phyloP scores from a whole-genome alignment of 2,797 vertebrate genomes.

The Cynopterus sphinx region DNA sequence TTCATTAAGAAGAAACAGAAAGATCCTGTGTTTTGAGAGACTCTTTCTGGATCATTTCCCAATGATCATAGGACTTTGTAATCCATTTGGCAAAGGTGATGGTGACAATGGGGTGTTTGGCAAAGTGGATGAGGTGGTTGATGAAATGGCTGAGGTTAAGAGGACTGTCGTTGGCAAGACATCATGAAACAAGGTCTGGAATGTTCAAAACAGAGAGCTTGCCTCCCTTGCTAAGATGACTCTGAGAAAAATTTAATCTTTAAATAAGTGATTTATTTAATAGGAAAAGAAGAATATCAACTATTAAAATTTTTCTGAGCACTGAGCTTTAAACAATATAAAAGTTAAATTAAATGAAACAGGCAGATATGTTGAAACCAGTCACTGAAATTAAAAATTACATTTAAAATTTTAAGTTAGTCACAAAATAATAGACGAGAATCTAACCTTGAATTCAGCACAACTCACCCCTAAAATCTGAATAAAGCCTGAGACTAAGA shows the following conservation, averaged over 20 bases:
- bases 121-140: slow-evolving; percentile 31
- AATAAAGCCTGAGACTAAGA: not conserved
- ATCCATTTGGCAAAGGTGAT: slow-evolving; percentile 61
- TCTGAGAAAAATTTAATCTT: not conserved
- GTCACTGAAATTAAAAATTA: slow-evolving; percentile 32
- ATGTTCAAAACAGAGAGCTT: not conserved
- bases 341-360: not conserved
- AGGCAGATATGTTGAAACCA: slow-evolving; percentile 29
- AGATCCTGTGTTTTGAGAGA: slow-evolving; percentile 52
- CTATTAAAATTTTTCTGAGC: slow-evolving; percentile 40
- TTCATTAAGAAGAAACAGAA: slow-evolving; percentile 62
- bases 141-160: not conserved
- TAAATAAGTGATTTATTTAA: not conserved
- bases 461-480: not conserved
- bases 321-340: not conserved
- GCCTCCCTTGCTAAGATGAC: not conserved
- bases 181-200: slow-evolving; percentile 2
- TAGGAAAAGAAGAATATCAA: not conserved
- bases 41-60: slow-evolving; percentile 62
- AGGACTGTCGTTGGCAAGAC: slow-evolving; percentile 46
- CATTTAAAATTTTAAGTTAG: not conserved
- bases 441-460: not conserved
- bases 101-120: slow-evolving; percentile 42
- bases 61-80: slow-evolving; percentile 37
- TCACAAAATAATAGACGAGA: not conserved